These are phyloP conservation scores for Caenorhabditis sp. DNA, from an alignment of 2,888 invertebrate species.

Conservation along the genomic window DNA sequence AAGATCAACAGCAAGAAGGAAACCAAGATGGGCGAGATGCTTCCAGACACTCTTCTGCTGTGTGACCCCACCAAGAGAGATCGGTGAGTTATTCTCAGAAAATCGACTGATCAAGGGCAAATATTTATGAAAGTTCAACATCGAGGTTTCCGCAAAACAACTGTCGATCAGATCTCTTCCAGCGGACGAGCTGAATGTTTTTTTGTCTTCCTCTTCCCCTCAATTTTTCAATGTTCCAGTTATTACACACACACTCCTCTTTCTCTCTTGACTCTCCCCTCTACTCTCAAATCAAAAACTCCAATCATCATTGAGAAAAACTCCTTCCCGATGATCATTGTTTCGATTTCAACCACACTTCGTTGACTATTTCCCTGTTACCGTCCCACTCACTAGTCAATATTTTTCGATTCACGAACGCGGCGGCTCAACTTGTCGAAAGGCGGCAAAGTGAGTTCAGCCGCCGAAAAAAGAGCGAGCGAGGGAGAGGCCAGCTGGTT, in stretches of 20 bases:
- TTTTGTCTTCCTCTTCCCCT: slow-evolving; percentile 2
- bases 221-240: slow-evolving; percentile 36
- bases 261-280: not conserved
- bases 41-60: slow-evolving; percentile 92
- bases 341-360: not conserved
- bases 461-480: slow-evolving; percentile 16
- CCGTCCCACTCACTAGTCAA: slow-evolving; percentile 28
- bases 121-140: slow-evolving; percentile 1
- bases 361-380: slow-evolving; percentile 6
- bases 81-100: slow-evolving; percentile 56
- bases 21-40: slow-evolving; percentile 88
- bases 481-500: slow-evolving; percentile 40
- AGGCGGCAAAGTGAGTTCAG: slow-evolving; percentile 56
- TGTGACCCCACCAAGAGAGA: slow-evolving; percentile 86
- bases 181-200: not conserved
- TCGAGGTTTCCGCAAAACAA: slow-evolving; percentile 12
- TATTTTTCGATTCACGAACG: slow-evolving; percentile 65
- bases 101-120: not conserved
- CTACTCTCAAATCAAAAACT: slow-evolving; percentile 10
- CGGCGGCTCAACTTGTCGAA: slow-evolving; percentile 48
- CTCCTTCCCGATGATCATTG: not conserved
- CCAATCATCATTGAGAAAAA: slow-evolving; percentile 10
- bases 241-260: slow-evolving; percentile 32
- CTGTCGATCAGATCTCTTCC: not conserved
- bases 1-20: slow-evolving; percentile 84